A percentile compares a stretch with the other conserved stretches of the same genome.
These are phyloP conservation scores for Spodoptera picta DNA, from an alignment of 2,888 invertebrate genomes.

Conservation along the genomic window DNA sequence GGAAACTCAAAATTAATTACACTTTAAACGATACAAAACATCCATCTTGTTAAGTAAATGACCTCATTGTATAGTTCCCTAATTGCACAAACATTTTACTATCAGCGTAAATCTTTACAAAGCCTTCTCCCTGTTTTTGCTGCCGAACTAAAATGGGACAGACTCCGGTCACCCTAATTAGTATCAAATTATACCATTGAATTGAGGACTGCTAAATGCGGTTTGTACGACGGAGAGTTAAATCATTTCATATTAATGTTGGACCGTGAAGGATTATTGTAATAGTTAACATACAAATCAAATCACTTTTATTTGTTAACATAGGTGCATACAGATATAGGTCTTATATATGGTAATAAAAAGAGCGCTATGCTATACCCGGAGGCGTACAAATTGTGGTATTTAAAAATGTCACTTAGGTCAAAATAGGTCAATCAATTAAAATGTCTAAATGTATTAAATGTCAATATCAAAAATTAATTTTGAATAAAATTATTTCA, in stretches of 20 bases:
- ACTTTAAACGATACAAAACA: slow-evolving; percentile 18
- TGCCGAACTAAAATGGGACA: slow-evolving; percentile 31
- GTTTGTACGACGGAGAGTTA: slow-evolving; percentile 1
- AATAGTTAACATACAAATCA: no score
- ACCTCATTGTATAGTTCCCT: slow-evolving; percentile 35
- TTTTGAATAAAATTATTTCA: no score
- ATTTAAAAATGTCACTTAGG: no score
- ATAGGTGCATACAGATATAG: no score
- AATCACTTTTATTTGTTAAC: no score
- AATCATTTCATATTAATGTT: neutral
- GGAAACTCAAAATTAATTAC: neutral
- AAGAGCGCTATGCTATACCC: no score
- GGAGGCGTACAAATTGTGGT: no score
- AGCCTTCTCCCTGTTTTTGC: slow-evolving; percentile 44
- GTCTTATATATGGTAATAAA: no score
- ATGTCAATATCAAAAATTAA: no score
- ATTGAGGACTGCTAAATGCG: slow-evolving; percentile 12
- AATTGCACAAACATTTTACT: slow-evolving; percentile 39
- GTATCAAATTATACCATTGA: slow-evolving; percentile 38
- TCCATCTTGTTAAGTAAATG: slow-evolving; percentile 19
- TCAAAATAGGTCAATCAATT: no score
- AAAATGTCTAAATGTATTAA: no score
- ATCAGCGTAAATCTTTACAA: slow-evolving; percentile 33
- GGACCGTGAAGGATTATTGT: no score
- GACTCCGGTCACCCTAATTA: slow-evolving; percentile 47